Evolutionary conservation across 2,113 vertebrate species (phyloP).

Genomic region (Eolophus roseicapilla): DNA sequence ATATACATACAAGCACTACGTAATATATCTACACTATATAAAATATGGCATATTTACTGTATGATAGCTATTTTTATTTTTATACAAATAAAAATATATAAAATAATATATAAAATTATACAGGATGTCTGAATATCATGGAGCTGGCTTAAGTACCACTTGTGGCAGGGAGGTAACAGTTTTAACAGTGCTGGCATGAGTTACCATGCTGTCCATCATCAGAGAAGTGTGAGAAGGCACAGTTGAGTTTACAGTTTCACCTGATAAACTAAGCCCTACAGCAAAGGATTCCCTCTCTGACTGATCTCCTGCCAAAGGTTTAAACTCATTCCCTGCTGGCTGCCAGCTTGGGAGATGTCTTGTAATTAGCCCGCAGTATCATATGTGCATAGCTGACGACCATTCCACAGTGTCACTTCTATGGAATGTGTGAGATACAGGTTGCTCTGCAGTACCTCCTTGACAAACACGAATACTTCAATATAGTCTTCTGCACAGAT

Average conservation of each 20-base stretch:
- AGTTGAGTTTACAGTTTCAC: not conserved
- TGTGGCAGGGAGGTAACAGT: not conserved
- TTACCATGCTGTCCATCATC: not conserved
- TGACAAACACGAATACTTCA: not conserved
- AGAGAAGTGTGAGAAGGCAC: not conserved
- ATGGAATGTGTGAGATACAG: fast-evolving
- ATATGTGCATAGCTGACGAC: not conserved
- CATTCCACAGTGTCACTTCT: not conserved
- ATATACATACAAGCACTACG: not conserved
- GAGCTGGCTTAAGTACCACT: not conserved
- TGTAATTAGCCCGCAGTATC: not conserved
- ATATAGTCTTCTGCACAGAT: not conserved
- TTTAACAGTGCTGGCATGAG: not conserved
- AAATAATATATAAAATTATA: not conserved
- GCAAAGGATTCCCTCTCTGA: not conserved
- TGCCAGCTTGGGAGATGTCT: not conserved
- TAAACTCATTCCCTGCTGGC: not conserved
- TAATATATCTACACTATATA: not conserved
- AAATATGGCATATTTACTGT: not conserved
- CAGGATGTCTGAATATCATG: not conserved
- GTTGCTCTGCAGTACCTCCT: not conserved
- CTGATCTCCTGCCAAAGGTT: not conserved
- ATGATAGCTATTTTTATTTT: not conserved
- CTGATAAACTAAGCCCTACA: not conserved
- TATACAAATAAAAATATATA: not conserved